These are phyloP conservation scores for Anthrax anthrax DNA, from an alignment of 2,888 invertebrate genomes.

Conservation along the genomic window DNA sequence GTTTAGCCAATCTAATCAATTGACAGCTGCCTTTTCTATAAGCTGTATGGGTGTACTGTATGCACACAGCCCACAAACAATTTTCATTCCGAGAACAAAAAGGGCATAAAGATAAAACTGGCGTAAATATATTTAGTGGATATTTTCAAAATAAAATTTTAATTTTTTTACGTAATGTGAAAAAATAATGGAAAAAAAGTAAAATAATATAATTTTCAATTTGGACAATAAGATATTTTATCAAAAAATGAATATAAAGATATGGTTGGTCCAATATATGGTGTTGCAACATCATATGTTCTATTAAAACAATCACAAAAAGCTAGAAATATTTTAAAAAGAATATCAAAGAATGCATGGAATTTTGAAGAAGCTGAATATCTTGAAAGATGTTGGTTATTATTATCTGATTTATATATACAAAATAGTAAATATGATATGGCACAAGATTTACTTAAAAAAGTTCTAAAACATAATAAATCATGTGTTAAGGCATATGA, in stretches of 20 bases:
- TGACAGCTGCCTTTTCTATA: too few species aligned
- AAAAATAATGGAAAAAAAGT: too few species aligned
- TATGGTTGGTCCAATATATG: slow-evolving; percentile 74
- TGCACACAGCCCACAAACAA: too few species aligned
- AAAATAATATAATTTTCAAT: too few species aligned
- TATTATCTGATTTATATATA: slow-evolving; percentile 81
- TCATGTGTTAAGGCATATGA: slow-evolving; percentile 87
- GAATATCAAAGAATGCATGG: slow-evolving; percentile 75
- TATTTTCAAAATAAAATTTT: too few species aligned
- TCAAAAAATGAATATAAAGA: slow-evolving; percentile 59
- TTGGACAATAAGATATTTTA: slow-evolving; percentile 47
- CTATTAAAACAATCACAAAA: slow-evolving; percentile 80
- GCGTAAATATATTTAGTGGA: too few species aligned
- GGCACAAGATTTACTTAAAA: slow-evolving; percentile 66
- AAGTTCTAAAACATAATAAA: slow-evolving; percentile 67
- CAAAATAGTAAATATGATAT: slow-evolving; percentile 72
- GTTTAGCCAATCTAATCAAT: too few species aligned
- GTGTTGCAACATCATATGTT: slow-evolving; percentile 61
- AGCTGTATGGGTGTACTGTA: too few species aligned
- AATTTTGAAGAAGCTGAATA: slow-evolving; percentile 93
- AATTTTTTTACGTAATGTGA: too few species aligned
- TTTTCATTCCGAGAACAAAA: too few species aligned
- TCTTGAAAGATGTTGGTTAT: slow-evolving; percentile 86
- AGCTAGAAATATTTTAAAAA: slow-evolving; percentile 84
- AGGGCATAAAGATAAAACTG: too few species aligned